Evolutionary conservation across 2,888 invertebrate genomes (phyloP).

Genomic region (Patella depressa): DNA sequence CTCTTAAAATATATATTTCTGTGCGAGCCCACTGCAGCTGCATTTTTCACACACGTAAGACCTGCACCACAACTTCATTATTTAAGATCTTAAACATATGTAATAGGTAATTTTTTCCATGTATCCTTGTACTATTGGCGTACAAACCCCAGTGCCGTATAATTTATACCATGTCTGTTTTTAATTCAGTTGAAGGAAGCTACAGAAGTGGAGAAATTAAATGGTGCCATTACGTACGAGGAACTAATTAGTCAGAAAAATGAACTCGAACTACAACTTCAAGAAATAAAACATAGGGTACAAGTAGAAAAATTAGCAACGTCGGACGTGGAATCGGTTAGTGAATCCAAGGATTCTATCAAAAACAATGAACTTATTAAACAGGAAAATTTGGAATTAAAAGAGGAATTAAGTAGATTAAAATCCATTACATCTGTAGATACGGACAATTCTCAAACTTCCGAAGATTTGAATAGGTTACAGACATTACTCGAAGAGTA

Average conservation of each 20-base stretch:
- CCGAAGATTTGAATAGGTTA: not conserved
- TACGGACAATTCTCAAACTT: not conserved
- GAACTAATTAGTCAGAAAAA: slow-evolving; percentile 43
- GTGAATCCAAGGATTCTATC: not conserved
- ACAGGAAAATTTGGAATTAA: slow-evolving; percentile 35
- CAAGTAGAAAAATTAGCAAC: not conserved
- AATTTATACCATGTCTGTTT: no score
- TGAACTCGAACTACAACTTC: slow-evolving; percentile 22
- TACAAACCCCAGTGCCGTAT: no score
- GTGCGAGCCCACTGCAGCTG: no score
- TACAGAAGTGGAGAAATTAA: slow-evolving; percentile 23
- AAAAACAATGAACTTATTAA: slow-evolving; percentile 19
- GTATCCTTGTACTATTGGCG: no score
- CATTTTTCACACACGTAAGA: no score
- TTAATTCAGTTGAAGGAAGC: slow-evolving; percentile 29
- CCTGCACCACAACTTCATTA: no score
- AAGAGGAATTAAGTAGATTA: not conserved
- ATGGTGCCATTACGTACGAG: slow-evolving; percentile 39
- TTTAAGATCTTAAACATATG: no score
- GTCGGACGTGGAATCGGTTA: not conserved
- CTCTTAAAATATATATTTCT: no score
- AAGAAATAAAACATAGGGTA: not conserved
- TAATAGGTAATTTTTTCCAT: no score
- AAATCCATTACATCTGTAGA: not conserved
- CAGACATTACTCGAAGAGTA: not conserved